Conservation (phyloP, 2,888 invertebrate species). For the Diabrotica balteata region DNA sequence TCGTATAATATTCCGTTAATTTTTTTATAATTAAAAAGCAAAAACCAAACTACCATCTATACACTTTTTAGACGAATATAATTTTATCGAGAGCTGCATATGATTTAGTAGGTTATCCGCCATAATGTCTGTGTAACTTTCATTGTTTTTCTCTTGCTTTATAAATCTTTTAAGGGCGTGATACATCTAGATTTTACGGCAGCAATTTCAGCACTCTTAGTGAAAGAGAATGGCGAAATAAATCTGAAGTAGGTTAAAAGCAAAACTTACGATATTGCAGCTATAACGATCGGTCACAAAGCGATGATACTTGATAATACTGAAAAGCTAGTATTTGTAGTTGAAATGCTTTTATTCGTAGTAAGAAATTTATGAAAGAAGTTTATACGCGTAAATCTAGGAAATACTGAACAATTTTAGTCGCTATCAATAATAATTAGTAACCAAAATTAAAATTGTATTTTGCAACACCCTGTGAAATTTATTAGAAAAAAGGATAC, state of each 20-base stretch:
- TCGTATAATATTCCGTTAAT: no score
- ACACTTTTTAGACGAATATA: no score
- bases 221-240: constrained; percentile 21
- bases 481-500: no score
- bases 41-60: no score
- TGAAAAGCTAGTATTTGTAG: not conserved
- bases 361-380: no score
- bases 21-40: no score
- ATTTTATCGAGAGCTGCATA: no score
- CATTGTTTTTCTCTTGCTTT: constrained; percentile 37
- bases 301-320: constrained; percentile 9
- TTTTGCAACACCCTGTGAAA: no score
- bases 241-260: constrained; percentile 19
- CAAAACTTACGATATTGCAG: constrained; percentile 14
- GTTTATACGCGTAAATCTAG: no score
- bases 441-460: no score
- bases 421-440: no score
- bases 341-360: not conserved
- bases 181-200: constrained; percentile 36
- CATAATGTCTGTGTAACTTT: constrained; percentile 22
- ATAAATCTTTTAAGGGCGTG: constrained; percentile 38
- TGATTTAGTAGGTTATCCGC: not conserved
- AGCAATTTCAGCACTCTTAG: constrained; percentile 29
- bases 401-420: no score
- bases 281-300: constrained; percentile 7